Conservation (phyloP, 2,797 vertebrate genomes). For the Mallotus villosus region DNA sequence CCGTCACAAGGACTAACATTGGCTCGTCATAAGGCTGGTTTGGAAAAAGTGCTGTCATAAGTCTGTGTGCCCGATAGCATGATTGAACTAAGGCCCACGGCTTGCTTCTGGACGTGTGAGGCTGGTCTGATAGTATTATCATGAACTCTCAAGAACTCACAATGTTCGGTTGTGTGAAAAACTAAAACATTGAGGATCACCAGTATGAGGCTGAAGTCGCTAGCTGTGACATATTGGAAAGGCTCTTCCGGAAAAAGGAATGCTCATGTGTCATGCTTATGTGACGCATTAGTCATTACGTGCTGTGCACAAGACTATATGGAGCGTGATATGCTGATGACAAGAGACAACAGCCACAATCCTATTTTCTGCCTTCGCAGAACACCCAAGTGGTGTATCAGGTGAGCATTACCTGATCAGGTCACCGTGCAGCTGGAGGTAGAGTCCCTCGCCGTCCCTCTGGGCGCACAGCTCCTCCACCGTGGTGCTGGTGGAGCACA, state of each 20-base stretch:
- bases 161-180: not conserved
- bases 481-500: slow-evolving; percentile 88
- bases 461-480: slow-evolving; percentile 87
- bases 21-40: slow-evolving; percentile 26
- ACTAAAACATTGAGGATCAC: not conserved
- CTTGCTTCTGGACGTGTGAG: not conserved
- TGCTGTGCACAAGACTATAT: too few relatives aligned
- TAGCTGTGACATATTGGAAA: too few relatives aligned
- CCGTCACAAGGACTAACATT: slow-evolving; percentile 7
- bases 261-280: too few relatives aligned
- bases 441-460: slow-evolving; percentile 80
- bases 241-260: too few relatives aligned
- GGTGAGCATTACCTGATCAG: slow-evolving; percentile 81
- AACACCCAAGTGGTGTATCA: too few relatives aligned
- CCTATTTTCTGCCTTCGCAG: too few relatives aligned
- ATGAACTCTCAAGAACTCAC: not conserved
- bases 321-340: too few relatives aligned
- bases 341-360: too few relatives aligned
- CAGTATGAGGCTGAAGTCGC: not conserved
- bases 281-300: too few relatives aligned
- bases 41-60: slow-evolving; percentile 20
- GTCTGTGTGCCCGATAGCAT: not conserved
- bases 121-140: not conserved
- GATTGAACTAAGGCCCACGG: not conserved
- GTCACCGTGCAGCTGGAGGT: slow-evolving; percentile 92